These are phyloP conservation scores for Halcyon senegalensis DNA, from an alignment of 2,113 vertebrate species.

Conservation along the genomic window DNA sequence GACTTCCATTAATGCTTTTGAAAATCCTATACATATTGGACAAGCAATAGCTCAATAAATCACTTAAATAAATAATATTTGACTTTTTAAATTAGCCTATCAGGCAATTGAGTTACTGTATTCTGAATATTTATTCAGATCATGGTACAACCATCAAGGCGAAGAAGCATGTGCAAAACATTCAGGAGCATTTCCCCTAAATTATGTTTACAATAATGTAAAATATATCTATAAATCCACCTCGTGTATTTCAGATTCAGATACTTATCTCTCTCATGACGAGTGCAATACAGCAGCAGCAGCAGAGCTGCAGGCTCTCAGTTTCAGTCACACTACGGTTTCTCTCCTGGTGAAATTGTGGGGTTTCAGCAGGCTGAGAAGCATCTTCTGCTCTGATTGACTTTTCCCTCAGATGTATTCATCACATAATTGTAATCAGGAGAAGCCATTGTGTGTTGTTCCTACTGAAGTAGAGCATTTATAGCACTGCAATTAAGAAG, in stretches of 20 bases:
- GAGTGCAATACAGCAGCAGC: background rate
- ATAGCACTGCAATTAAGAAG: constrained; percentile 25
- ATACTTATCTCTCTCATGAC: background rate
- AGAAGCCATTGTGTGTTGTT: constrained; percentile 25
- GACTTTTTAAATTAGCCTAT: background rate
- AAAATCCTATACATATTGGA: background rate
- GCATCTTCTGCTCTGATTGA: background rate
- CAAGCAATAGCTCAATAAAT: background rate
- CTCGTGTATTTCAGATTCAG: background rate
- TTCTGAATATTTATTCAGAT: background rate
- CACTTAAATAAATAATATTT: background rate
- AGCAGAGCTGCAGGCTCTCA: background rate
- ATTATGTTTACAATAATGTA: background rate
- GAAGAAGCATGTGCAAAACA: background rate
- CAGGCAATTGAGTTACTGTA: background rate
- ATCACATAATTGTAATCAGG: constrained; percentile 45
- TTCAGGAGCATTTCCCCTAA: background rate
- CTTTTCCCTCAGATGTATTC: constrained; percentile 52
- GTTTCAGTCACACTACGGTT: background rate
- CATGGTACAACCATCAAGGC: accelerated
- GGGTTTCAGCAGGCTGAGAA: background rate
- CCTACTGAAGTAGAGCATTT: background rate
- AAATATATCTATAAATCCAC: background rate
- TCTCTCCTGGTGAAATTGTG: background rate
- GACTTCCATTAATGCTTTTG: background rate